Base-by-base conservation (phyloP, 2,797 vertebrate genomes). In the Channa striata region DNA sequence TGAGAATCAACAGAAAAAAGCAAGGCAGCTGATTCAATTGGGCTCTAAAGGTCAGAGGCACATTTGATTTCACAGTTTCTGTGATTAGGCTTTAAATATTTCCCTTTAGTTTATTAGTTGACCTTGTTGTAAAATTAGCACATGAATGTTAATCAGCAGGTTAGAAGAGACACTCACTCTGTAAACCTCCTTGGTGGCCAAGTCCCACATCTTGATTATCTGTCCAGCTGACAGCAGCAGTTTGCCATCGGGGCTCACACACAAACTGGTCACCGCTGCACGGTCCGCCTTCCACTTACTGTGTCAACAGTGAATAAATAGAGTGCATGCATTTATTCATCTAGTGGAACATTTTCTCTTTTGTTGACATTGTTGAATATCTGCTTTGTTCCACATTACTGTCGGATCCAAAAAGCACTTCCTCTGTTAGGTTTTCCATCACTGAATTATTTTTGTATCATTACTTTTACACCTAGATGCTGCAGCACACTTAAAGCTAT, bases 231-330 rank as follows among this genome's bases (percentile, higher is more conserved):
- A 98, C 34, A 99, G 95, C 83, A 99, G 92, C 89, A 98, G 95
- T 84, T 96, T 98, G 36, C 98, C 98, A 77, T 99, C 96, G n/a
- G 97, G 97, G 87, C 97, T 98, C 88, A 98, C 92, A 85, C 96
- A 97, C 64, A 99, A 71, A 84, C 95, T 95, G 79, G 93, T 98
- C 83, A 99, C 94, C 0, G 96, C 95, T 56, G 94, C 92, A 11
- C 93, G 95, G 91, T 99, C 97, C 0, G 95, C 98, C 94, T 98
- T 99, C 98, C 98, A 99, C 93, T 97, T 99, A 93, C 98, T 99
- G 83, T 34, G 64, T 4, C 19, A 30, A 59, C 6, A 68, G 46
- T 0, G 7, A 21, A 67, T 11, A 70, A 1, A 61, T 1, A 3
- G 10, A 33, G 36, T 23, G 5, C 30, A 9, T 12, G n/a, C 9